phyloP scores from a whole-genome alignment of 2,113 vertebrate genomes.

The Oenanthe melanoleuca region DNA sequence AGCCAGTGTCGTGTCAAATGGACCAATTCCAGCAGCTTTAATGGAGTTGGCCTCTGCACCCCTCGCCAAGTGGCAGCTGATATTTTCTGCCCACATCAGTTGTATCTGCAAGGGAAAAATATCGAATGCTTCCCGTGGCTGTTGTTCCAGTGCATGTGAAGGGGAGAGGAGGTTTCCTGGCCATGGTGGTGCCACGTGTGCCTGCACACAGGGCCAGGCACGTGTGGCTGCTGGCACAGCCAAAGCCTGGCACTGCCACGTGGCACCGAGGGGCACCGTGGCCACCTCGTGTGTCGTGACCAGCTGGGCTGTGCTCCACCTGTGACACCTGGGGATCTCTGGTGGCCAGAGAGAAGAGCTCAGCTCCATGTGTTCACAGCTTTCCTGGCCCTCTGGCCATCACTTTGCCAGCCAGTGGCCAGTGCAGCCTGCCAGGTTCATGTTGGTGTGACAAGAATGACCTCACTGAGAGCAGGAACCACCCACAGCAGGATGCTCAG shows the following conservation, averaged over 20 bases:
- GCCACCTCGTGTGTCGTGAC: accelerated
- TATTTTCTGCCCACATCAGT: conserved; percentile 51
- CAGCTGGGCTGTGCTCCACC: background rate
- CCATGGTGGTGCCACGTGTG: accelerated
- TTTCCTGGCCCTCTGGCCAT: background rate
- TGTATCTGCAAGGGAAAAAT: conserved; percentile 11
- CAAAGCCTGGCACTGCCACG: background rate
- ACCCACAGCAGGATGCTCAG: background rate
- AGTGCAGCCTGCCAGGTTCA: accelerated
- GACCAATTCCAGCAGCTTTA: conserved; percentile 71
- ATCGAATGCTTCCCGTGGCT: background rate
- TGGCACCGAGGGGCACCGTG: accelerated
- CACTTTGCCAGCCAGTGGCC: background rate
- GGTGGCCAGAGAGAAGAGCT: background rate
- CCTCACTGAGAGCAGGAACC: background rate
- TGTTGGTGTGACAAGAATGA: background rate
- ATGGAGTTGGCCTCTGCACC: conserved; percentile 71
- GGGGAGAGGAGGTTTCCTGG: background rate
- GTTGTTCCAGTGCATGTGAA: accelerated
- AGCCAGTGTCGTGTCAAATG: conserved; percentile 63
- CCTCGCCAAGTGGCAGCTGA: conserved; percentile 44
- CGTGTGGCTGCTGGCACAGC: background rate
- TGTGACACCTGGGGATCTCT: background rate
- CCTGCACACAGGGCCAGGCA: accelerated
- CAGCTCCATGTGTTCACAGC: accelerated